These are phyloP conservation scores for Terrapene triunguis DNA, from an alignment of 2,113 vertebrate genomes.

Conservation along the genomic window DNA sequence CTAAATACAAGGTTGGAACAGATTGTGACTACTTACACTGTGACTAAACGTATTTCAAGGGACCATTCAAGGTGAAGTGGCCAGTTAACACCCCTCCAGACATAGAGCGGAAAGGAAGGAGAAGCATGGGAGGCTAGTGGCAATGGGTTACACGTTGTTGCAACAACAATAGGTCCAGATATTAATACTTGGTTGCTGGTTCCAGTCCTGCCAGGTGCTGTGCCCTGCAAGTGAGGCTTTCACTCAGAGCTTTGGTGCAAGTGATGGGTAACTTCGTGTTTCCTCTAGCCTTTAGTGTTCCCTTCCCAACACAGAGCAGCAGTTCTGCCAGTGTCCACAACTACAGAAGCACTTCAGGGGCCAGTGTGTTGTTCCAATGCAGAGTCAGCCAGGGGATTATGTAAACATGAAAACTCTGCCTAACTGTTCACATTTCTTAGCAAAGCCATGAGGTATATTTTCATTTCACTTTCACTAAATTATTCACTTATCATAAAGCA, in stretches of 20 bases:
- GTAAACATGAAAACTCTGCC: not conserved
- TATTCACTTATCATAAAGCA: not conserved
- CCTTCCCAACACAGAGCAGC: not conserved
- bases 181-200: too few species aligned
- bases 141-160: too few species aligned
- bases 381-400: not conserved
- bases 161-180: too few species aligned
- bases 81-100: too few species aligned
- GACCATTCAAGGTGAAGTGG: too few species aligned
- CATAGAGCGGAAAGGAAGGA: too few species aligned
- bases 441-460: not conserved
- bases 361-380: not conserved
- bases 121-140: too few species aligned
- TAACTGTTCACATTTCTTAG: not conserved
- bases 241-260: not conserved
- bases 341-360: too few species aligned
- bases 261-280: not conserved
- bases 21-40: too few species aligned
- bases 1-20: not conserved
- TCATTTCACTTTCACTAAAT: not conserved
- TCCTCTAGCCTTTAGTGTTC: not conserved
- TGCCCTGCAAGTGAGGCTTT: not conserved
- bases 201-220: not conserved
- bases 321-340: not conserved
- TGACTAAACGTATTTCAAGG: too few species aligned